Evolutionary conservation across 2,888 invertebrate species (phyloP), one percentile per base, ranked within the genome.

Genomic region (Ennomos erosarius): DNA sequence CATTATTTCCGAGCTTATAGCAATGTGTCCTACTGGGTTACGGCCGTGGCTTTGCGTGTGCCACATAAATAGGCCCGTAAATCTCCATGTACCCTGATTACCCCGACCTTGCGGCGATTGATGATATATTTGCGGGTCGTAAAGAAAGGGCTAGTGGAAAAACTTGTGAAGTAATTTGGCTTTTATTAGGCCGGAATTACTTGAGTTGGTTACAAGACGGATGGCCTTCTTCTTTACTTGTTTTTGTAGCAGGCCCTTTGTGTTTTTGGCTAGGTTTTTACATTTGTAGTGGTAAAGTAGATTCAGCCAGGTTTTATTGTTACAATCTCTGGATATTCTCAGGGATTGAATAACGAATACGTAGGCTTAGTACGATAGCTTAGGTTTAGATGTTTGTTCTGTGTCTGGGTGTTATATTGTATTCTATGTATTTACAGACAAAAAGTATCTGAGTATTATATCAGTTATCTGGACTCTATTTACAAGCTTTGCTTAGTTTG

Each of bases 51-150:
- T 48, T 66, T n/a, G 73, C 71, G 65, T 68, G 71, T 65, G 42
- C 61, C 70, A 59, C 61, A 57, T 69, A 68, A 63, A 72, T 55
- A 61, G 56, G 56, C 60, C 67, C 67, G 76, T 76, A 76, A 78
- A 78, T 79, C 70, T 73, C 71, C 72, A 74, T 70, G 71, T 74
- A 73, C 64, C 67, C 73, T 74, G 78, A 76, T 78, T 76, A 76
- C 74, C 64, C 63, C 71, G 79, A 76, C 79, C 80, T 78, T 77
- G 78, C 55, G 53, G 63, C 70, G 79, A 79, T 79, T 79, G 79
- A 79, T 79, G 80, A 73, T 73, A 71, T 79, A 75, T 75, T 66
- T 65, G 62, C 71, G 57, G 69, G 68, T 66, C 71, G 59, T 59
- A 59, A 55, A 59, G 59, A 62, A 62, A 62, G 51, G 55, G 50